phyloP scores from a whole-genome alignment of 2,888 invertebrate species.

The Stenolophus ochropezus region DNA sequence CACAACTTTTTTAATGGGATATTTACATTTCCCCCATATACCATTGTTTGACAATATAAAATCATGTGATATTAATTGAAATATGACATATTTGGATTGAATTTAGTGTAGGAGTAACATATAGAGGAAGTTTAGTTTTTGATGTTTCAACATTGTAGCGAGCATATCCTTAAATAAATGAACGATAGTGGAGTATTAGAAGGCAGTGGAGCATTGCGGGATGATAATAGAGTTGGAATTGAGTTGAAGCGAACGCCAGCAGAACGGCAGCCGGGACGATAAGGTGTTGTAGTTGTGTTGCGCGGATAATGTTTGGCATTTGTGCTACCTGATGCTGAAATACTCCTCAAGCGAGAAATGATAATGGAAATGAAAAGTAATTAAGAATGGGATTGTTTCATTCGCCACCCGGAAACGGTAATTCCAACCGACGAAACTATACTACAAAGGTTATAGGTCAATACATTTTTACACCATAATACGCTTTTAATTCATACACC shows the following conservation, averaged over 20 bases:
- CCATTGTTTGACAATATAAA: too few relatives aligned
- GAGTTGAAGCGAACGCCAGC: constrained; percentile 27
- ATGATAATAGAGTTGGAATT: constrained; percentile 38
- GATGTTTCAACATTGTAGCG: too few relatives aligned
- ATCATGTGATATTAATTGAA: too few relatives aligned
- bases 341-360: constrained; percentile 20
- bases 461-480: background rate
- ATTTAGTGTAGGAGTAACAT: too few relatives aligned
- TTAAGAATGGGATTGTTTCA: constrained; percentile 7
- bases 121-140: too few relatives aligned
- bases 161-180: background rate
- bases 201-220: constrained; percentile 9
- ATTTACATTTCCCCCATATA: too few relatives aligned
- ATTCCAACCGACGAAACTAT: background rate
- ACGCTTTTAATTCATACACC: background rate
- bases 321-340: constrained; percentile 34
- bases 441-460: background rate
- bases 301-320: constrained; percentile 11
- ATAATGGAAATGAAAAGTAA: constrained; percentile 11
- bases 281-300: constrained; percentile 12
- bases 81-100: too few relatives aligned
- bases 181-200: constrained; percentile 12
- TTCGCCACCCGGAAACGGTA: background rate
- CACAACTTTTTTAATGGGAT: too few relatives aligned
- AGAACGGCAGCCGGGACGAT: background rate